Percentiles rank a stretch among this genome's conserved stretches.
phyloP scores from a whole-genome alignment of 2,888 invertebrate genomes.

The Zootermopsis nevadensis region DNA sequence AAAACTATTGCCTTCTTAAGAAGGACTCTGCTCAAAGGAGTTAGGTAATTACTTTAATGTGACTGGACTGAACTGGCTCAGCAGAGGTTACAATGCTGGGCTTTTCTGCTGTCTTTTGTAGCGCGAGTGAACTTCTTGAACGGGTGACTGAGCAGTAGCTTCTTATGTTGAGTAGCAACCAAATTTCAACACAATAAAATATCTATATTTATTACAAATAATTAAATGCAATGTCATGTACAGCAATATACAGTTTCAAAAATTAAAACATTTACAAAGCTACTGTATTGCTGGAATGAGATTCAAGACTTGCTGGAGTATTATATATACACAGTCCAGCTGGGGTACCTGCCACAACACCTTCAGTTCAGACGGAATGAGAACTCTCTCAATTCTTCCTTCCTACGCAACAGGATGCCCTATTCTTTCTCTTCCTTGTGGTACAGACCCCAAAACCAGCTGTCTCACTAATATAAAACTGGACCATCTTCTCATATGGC shows the following conservation, averaged over 20 bases:
- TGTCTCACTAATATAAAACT: not conserved
- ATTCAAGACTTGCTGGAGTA: not conserved
- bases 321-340: not conserved
- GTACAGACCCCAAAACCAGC: not conserved
- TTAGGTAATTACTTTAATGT: too few species aligned
- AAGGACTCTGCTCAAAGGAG: too few species aligned
- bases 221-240: slow-evolving; percentile 1
- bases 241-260: slow-evolving; percentile 6
- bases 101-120: too few species aligned
- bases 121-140: too few species aligned
- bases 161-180: not conserved
- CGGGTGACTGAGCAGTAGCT: too few species aligned
- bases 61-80: too few species aligned
- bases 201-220: not conserved
- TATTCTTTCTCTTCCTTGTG: not conserved
- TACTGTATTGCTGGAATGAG: slow-evolving; percentile 8
- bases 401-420: too few species aligned
- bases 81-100: too few species aligned
- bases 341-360: not conserved
- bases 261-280: not conserved
- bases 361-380: not conserved
- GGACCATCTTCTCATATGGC: slow-evolving; percentile 1
- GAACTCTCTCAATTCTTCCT: not conserved
- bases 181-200: not conserved
- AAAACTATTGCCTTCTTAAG: too few species aligned